These are phyloP conservation scores for Pelecanoides urinatrix DNA, from an alignment of 2,113 vertebrate genomes.

Conservation along the genomic window DNA sequence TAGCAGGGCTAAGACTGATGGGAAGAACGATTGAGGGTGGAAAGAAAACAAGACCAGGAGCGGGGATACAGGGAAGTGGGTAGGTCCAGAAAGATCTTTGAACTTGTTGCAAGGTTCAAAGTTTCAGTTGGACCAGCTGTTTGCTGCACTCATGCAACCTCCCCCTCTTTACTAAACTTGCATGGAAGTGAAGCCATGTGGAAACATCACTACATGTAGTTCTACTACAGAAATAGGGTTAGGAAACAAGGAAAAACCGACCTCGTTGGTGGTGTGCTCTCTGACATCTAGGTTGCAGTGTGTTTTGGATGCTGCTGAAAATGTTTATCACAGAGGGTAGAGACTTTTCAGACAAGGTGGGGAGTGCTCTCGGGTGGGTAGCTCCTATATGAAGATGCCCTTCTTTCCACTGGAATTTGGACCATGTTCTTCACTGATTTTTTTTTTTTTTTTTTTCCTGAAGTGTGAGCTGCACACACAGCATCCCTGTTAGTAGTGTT, in stretches of 20 bases:
- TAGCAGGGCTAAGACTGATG: neutral
- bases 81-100: neutral
- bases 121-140: neutral
- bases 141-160: rapidly evolving
- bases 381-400: neutral
- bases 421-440: neutral
- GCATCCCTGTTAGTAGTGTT: neutral
- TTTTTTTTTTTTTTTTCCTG: neutral
- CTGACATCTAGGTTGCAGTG: neutral
- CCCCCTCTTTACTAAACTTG: neutral
- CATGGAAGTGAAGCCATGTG: too few relatives aligned
- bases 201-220: neutral
- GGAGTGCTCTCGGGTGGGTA: neutral
- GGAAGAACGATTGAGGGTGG: neutral
- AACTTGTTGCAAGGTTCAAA: neutral
- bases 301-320: neutral
- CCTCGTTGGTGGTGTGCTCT: too few relatives aligned
- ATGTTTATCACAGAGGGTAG: neutral
- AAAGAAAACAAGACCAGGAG: neutral
- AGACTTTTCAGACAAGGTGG: neutral
- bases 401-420: neutral
- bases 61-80: neutral
- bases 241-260: neutral
- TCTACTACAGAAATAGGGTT: neutral
- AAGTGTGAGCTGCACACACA: neutral